Conservation (phyloP, 2,797 vertebrate genomes). For the Calcarius lapponicus region DNA sequence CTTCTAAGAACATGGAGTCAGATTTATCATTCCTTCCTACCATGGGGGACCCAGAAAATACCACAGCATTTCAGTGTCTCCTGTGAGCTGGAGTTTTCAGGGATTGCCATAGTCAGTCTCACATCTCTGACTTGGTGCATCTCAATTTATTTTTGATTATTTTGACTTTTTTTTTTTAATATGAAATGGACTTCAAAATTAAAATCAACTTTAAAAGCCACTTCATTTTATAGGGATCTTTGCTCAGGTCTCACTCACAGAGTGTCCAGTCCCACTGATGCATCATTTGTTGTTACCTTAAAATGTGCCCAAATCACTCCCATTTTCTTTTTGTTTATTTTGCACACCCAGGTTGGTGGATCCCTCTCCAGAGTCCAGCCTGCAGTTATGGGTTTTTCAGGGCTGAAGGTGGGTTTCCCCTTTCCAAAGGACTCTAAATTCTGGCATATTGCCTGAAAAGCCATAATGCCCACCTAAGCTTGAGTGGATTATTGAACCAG, state of each 20-base stretch:
- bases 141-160: not conserved
- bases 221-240: not conserved
- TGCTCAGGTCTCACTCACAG: not conserved
- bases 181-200: not conserved
- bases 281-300: not conserved
- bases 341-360: not conserved
- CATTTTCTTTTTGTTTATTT: not conserved
- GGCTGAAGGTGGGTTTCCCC: not conserved
- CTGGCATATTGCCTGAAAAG: not conserved
- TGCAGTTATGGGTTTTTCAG: not conserved
- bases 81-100: accelerated
- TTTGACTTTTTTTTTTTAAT: not conserved
- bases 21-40: no score
- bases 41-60: no score
- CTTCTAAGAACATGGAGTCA: no score
- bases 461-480: not conserved
- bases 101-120: not conserved
- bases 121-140: not conserved
- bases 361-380: not conserved
- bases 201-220: not conserved
- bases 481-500: not conserved
- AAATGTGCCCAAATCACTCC: not conserved
- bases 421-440: not conserved
- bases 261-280: not conserved
- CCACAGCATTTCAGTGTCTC: not conserved